Conservation (phyloP, 1,140 invertebrate species). For the Drosophila lini region DNA sequence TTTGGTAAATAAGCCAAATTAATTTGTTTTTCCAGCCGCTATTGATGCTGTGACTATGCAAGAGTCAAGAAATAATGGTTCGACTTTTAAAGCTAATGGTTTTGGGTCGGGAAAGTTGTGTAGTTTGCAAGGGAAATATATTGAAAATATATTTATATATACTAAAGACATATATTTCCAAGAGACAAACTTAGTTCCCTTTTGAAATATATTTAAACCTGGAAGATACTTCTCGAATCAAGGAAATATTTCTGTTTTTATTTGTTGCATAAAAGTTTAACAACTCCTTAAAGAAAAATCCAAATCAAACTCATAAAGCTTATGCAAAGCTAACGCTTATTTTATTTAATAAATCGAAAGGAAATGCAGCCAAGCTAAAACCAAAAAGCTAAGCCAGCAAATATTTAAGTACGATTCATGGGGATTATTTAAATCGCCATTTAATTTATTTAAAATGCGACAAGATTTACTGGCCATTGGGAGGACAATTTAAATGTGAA, state of each 20-base stretch:
- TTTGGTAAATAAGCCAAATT: conserved; percentile 50
- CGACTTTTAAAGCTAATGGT: conserved; percentile 3
- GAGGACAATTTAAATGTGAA: conserved; percentile 27
- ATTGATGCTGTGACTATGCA: neutral
- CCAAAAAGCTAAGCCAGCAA: neutral
- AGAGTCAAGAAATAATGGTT: neutral
- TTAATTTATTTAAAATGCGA: conserved; percentile 19
- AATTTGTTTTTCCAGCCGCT: conserved; percentile 19
- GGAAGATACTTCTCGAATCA: no score
- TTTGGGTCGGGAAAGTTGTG: neutral
- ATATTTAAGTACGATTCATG: conserved; percentile 5
- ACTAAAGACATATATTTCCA: no score
- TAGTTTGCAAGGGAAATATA: neutral
- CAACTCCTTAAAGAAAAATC: neutral
- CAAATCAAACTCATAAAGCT: neutral
- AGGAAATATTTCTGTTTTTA: no score
- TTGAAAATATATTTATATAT: no score
- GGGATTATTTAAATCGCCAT: conserved; percentile 1
- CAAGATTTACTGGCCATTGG: conserved; percentile 22
- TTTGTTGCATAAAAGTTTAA: neutral
- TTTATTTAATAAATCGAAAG: neutral
- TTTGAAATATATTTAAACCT: no score
- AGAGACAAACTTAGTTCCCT: no score
- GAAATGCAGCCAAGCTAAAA: neutral
- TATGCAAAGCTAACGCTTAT: neutral